Conservation (phyloP, 2,113 vertebrate genomes). For the Octodon degus region DNA sequence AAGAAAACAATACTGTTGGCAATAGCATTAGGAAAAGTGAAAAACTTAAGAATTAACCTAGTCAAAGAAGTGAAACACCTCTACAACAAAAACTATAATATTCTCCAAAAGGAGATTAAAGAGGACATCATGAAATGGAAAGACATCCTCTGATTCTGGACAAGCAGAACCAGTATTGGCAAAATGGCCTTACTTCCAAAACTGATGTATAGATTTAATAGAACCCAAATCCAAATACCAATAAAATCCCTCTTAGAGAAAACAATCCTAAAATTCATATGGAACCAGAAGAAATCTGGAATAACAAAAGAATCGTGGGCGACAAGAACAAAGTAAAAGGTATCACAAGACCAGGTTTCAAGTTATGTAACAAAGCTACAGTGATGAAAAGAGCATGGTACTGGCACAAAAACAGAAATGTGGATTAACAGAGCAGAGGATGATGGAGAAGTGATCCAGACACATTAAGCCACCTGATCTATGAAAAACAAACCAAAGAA, state of each 20-base stretch:
- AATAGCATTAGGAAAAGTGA: neutral
- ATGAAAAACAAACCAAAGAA: neutral
- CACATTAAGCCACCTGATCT: neutral
- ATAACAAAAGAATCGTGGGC: neutral
- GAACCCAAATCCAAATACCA: neutral
- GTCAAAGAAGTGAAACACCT: neutral
- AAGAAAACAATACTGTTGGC: neutral
- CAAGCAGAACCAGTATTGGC: neutral
- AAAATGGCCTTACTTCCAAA: neutral
- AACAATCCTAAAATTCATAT: neutral
- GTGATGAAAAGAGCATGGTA: neutral
- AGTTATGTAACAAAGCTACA: neutral
- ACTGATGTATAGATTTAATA: neutral
- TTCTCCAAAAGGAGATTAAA: neutral
- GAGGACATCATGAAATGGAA: neutral
- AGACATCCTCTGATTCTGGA: neutral
- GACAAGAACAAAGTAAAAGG: neutral
- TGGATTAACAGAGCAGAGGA: neutral
- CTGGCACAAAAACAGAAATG: neutral
- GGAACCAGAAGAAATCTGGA: neutral
- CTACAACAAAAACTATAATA: neutral
- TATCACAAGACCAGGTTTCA: neutral
- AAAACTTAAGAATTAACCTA: neutral
- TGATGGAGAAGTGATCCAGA: neutral
- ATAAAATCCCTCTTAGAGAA: neutral